Percentiles rank a stretch among this genome's conserved stretches.
phyloP scores from a whole-genome alignment of 2,113 vertebrate species.

The Lepisosteus oculatus region DNA sequence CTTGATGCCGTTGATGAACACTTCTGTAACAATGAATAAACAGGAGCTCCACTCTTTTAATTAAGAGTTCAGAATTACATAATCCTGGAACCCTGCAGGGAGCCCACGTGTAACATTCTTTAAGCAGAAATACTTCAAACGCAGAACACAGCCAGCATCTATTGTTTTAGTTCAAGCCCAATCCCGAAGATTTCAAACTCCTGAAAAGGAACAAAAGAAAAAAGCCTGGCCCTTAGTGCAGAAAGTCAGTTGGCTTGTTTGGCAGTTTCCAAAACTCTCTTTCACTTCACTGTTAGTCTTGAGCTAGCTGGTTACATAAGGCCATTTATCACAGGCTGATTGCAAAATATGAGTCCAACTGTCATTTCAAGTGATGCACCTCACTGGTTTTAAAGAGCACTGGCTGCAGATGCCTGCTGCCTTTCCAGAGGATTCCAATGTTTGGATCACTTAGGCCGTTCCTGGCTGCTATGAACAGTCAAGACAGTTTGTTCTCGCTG shows the following conservation, averaged over 20 bases:
- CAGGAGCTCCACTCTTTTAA: neutral
- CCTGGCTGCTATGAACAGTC: conserved; percentile 30
- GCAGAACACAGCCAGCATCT: neutral
- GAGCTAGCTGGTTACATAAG: conserved; percentile 1
- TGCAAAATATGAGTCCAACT: conserved; percentile 32
- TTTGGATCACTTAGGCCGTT: conserved; percentile 6
- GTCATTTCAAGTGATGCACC: conserved; percentile 32
- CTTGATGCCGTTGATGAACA: neutral
- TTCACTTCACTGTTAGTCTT: neutral
- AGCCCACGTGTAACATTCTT: neutral
- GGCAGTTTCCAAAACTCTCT: neutral
- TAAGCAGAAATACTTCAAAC: neutral
- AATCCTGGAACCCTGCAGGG: neutral
- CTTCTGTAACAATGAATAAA: neutral
- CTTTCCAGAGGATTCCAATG: neutral
- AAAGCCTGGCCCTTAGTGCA: neutral
- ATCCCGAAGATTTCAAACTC: too few species aligned
- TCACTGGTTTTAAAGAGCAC: conserved; percentile 1
- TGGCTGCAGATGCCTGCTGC: conserved; percentile 1
- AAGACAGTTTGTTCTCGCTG: conserved; percentile 37
- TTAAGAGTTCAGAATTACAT: neutral
- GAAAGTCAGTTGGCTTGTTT: neutral
- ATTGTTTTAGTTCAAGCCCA: too few species aligned
- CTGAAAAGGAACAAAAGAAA: neutral
- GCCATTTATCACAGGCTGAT: conserved; percentile 34